Conservation (phyloP, 2,113 vertebrate genomes). For the Leptobrachium ailaonicum region DNA sequence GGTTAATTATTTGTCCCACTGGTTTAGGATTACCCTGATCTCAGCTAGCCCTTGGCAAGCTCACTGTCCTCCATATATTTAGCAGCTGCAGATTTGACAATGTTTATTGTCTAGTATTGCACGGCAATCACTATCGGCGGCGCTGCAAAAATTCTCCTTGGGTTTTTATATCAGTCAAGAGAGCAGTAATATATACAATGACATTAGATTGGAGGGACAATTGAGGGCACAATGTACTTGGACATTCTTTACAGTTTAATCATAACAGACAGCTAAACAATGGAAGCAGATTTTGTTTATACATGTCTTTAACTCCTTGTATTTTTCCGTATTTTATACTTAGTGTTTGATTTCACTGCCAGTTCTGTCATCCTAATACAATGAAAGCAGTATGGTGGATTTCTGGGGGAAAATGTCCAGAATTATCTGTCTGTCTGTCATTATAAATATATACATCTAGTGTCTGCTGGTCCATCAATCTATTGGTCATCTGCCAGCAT, state of each 20-base stretch:
- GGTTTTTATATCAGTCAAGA: not conserved
- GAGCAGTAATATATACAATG: not conserved
- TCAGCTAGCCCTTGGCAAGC: conserved; percentile 56
- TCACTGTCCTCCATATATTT: conserved; percentile 24
- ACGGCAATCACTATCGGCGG: not conserved
- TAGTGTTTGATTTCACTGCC: too few relatives aligned
- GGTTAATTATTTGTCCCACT: conserved; percentile 24
- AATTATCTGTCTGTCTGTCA: too few relatives aligned
- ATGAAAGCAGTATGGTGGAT: too few relatives aligned
- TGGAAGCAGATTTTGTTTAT: not conserved
- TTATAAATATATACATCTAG: too few relatives aligned
- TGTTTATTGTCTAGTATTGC: conserved; percentile 3
- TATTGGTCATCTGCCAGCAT: too few relatives aligned
- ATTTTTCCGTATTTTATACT: too few relatives aligned
- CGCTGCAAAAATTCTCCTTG: not conserved
- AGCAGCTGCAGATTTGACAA: conserved; percentile 25
- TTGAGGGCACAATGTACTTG: not conserved
- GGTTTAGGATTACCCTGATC: conserved; percentile 46
- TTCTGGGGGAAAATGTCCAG: too few relatives aligned
- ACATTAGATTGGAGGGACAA: not conserved
- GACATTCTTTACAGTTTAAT: conserved; percentile 20
- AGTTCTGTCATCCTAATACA: too few relatives aligned
- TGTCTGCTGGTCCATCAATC: too few relatives aligned
- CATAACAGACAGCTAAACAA: conserved; percentile 22
- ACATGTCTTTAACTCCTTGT: too few relatives aligned